Evolutionary conservation across 2,797 vertebrate genomes (phyloP), one percentile per base, ranked within the genome.

Genomic region (Australoheros facetus): DNA sequence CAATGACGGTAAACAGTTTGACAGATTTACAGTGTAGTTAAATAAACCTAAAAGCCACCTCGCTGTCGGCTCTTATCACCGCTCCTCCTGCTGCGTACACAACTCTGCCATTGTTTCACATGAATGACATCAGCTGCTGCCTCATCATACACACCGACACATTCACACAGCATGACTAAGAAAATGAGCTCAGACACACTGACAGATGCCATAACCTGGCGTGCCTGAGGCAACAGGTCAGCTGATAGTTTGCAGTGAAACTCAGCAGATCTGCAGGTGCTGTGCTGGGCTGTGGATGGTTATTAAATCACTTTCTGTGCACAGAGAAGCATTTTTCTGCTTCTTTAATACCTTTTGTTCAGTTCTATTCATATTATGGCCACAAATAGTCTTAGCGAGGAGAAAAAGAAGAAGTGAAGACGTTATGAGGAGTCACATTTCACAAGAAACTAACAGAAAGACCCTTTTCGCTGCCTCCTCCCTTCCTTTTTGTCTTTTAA

Each of bases 51-150:
- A 4, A 0, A 69, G 34, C 53, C 16, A 59, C 37, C 28, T 73
- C 23, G 5, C 21, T 23, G 7, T 48, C 57, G 14, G 55, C 82
- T 84, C 82, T 87, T 87, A 89, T 91, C 89, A 56, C 28, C 14
- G 21, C 56, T 79, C 0, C 10, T 0, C 5, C 23, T 45, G 72
- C 45, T 66, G 72, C 45, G 51, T 32, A 82, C 75, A 88, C 79
- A 86, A 71, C 54, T 78, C 79, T 55, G n/a, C 81, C 77, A 83
- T 88, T 91, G 89, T 89, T 83, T 80, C 11, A 64, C 51, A 66
- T 1, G 42, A 42, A 88, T 92, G 87, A 93, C 89, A 87, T 89
- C 87, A 85, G 79, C 54, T 62, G 30, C 23, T 80, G 32, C 12
- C 56, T 13, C 58, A 45, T 79, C 56, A 66, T 28, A 84, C 54